Conservation (phyloP, 2,888 invertebrate species). For the Helicoverpa assulta region DNA sequence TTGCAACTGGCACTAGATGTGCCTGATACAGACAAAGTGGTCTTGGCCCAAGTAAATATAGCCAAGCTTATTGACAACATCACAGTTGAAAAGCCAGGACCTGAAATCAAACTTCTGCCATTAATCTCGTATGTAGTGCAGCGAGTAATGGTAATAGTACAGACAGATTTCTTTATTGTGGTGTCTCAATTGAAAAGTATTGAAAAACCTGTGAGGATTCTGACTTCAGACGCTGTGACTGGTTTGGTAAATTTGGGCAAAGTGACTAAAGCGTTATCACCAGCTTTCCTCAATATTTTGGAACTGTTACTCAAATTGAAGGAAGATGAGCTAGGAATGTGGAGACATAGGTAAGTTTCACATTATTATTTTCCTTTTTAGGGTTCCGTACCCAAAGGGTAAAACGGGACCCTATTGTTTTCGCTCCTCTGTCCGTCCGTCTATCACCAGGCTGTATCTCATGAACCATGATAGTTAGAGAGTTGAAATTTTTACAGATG, state of each 20-base stretch:
- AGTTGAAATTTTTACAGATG: too few relatives aligned
- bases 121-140: slow-evolving; percentile 88
- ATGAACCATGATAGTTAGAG: too few relatives aligned
- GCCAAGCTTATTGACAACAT: slow-evolving; percentile 60
- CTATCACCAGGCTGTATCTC: too few relatives aligned
- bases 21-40: slow-evolving; percentile 68
- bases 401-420: too few relatives aligned
- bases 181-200: slow-evolving; percentile 52
- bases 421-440: too few relatives aligned
- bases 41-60: slow-evolving; percentile 67
- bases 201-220: slow-evolving; percentile 38
- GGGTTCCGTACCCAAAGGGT: too few relatives aligned
- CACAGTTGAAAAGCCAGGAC: slow-evolving; percentile 43
- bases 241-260: slow-evolving; percentile 68
- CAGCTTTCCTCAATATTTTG: slow-evolving; percentile 76
- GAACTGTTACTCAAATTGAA: slow-evolving; percentile 70
- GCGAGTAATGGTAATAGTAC: slow-evolving; percentile 76
- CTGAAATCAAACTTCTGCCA: slow-evolving; percentile 87
- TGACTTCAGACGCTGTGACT: slow-evolving; percentile 59
- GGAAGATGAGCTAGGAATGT: slow-evolving; percentile 57
- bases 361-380: too few relatives aligned
- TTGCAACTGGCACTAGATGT: slow-evolving; percentile 75
- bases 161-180: slow-evolving; percentile 69
- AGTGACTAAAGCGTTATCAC: slow-evolving; percentile 74
- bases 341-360: slow-evolving; percentile 68